Percentiles rank a stretch among this genome's conserved stretches.
Conservation (phyloP, 2,888 invertebrate genomes). For the Epiperipatus broadwayi region DNA sequence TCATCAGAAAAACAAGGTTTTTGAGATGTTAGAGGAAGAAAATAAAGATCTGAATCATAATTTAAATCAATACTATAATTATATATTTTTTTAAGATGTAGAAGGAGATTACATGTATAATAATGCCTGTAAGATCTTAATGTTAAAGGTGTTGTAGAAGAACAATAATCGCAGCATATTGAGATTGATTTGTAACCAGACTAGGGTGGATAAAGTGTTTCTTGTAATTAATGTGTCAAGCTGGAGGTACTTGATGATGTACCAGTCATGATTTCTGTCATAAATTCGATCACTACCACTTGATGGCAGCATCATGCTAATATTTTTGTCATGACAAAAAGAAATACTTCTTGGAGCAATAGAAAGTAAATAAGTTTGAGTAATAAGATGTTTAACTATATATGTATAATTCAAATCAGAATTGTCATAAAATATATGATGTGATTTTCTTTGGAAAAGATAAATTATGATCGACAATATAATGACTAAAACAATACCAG, state of each 20-base stretch:
- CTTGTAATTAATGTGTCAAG: constrained; percentile 28
- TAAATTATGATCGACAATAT: too few relatives aligned
- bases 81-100: constrained; percentile 43
- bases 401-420: too few relatives aligned
- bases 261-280: constrained; percentile 45
- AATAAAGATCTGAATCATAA: constrained; percentile 47
- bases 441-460: too few relatives aligned
- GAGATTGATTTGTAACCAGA: constrained; percentile 43
- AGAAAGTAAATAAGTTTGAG: too few relatives aligned
- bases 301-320: too few relatives aligned
- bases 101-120: constrained; percentile 57
- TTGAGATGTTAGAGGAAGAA: constrained; percentile 53
- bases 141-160: constrained; percentile 19
- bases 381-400: too few relatives aligned
- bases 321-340: too few relatives aligned
- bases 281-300: constrained; percentile 21
- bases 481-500: too few relatives aligned
- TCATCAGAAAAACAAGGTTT: constrained; percentile 51
- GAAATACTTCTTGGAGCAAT: too few relatives aligned
- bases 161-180: constrained; percentile 19
- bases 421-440: too few relatives aligned
- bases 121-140: constrained; percentile 15
- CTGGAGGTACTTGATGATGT: constrained; percentile 47
- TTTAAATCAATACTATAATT: constrained; percentile 31
- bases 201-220: constrained; percentile 37